These are phyloP conservation scores for Galaxias olidus DNA, from an alignment of 2,797 vertebrate species.

Conservation along the genomic window DNA sequence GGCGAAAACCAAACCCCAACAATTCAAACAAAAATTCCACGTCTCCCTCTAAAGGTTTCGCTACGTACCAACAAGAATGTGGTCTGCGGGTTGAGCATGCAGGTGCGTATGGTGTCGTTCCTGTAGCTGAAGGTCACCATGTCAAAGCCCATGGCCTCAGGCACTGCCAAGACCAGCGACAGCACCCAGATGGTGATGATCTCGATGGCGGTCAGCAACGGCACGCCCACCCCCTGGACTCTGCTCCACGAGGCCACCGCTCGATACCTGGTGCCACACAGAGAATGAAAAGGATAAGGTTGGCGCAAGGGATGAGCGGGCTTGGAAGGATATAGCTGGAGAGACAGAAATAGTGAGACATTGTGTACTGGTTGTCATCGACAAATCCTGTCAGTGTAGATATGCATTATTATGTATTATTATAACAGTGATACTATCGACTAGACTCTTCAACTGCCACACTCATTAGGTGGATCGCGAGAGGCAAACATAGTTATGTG, in stretches of 20 bases:
- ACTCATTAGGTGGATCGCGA: too few species aligned
- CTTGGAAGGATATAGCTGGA: background rate
- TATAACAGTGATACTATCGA: too few species aligned
- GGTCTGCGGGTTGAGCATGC: slow-evolving; percentile 82
- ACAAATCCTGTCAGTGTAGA: too few species aligned
- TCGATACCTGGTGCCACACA: slow-evolving; percentile 82
- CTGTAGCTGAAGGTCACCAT: slow-evolving; percentile 77
- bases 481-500: background rate
- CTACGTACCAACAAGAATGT: slow-evolving; percentile 78
- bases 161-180: slow-evolving; percentile 90
- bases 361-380: too few species aligned
- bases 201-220: slow-evolving; percentile 88
- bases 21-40: slow-evolving; percentile 8
- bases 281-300: background rate
- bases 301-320: slow-evolving; percentile 1
- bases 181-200: slow-evolving; percentile 92
- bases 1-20: background rate
- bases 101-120: slow-evolving; percentile 75
- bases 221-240: slow-evolving; percentile 95
- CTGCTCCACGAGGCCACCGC: slow-evolving; percentile 98
- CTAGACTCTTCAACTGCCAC: too few species aligned
- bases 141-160: slow-evolving; percentile 89
- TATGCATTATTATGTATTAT: too few species aligned
- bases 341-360: too few species aligned
- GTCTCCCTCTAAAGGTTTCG: background rate